Evolutionary conservation across 2,113 vertebrate genomes (phyloP).

Genomic region (Heterotis niloticus): DNA sequence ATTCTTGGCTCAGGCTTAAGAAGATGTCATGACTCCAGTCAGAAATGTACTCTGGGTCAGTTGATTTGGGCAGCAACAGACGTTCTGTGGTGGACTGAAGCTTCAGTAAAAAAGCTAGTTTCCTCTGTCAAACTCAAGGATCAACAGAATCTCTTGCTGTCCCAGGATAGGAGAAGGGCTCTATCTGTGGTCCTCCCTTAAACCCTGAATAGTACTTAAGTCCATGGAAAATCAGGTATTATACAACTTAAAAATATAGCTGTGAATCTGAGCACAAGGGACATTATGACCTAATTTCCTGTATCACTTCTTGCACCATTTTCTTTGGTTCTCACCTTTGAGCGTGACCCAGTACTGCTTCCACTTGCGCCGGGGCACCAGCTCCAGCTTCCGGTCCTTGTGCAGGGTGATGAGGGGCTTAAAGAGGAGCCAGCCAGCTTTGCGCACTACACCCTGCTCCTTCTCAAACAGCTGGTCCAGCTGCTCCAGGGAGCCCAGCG

Average conservation of each 20-base stretch:
- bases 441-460: constrained; percentile 90
- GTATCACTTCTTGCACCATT: background rate
- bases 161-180: background rate
- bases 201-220: background rate
- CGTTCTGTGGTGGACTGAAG: background rate
- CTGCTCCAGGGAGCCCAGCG: constrained; percentile 86
- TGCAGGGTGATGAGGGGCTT: constrained; percentile 88
- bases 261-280: background rate
- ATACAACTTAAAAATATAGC: background rate
- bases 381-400: constrained; percentile 92
- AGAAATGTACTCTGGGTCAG: background rate
- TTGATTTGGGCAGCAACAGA: background rate
- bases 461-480: constrained; percentile 91
- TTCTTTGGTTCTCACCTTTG: constrained; percentile 73
- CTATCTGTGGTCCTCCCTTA: background rate
- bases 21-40: constrained; percentile 5
- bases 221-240: background rate
- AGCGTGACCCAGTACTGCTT: constrained; percentile 94
- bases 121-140: background rate
- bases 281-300: background rate
- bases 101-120: background rate
- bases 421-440: constrained; percentile 92
- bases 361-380: constrained; percentile 87
- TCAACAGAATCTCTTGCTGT: constrained; percentile 1
- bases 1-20: background rate